Base-by-base conservation (phyloP, 2,888 invertebrate genomes). In the Tipula helvola region DNA sequence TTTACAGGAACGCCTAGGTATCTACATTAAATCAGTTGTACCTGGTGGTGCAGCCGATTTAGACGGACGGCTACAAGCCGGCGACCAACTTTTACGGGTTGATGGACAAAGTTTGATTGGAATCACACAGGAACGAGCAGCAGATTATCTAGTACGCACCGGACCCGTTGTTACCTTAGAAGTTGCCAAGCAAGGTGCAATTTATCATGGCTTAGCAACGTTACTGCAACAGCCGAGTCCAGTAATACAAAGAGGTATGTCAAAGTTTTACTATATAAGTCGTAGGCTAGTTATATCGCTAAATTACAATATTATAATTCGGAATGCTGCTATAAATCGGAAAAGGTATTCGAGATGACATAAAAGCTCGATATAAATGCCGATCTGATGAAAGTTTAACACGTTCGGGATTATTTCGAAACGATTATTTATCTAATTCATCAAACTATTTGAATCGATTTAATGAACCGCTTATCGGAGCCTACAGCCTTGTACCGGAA, bases 11-110 rank as follows among this genome's bases (percentile, higher is more conserved):
- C 95, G 97, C 89, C 93, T 98, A 88, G 99, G 99, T 85, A 99
- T 99, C 91, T 99, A 99, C 92, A 98, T 99, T 88, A 99, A 99
- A 92, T 98, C 98, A 28, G 99, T 99, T 41, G 99, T 99, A 57
- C 95, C 97, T 87, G 98, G 97, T 87, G 97, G 97, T 71, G 97
- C 97, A 87, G 97, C 97, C 3, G 97, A 97, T 90, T 95, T 96
- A 87, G 99, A 99, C 93, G 98, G 99, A 0, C 94, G 99, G 86
- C 93, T 99, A 87, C 96, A 97, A 89, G 98, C 98, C 88, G 99
- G 99, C 13, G 99, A 99, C 93, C 99, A 99, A 91, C 93, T 99
- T 88, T 92, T 99, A 57, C 96, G 97, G 88, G 99, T 99, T 0
- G 99, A 99, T 91, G 99, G 99, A 12, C 97, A 98, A 91, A 98